Evolutionary conservation across 2,888 invertebrate species (phyloP).

Genomic region (Eubasilissa splendida): DNA sequence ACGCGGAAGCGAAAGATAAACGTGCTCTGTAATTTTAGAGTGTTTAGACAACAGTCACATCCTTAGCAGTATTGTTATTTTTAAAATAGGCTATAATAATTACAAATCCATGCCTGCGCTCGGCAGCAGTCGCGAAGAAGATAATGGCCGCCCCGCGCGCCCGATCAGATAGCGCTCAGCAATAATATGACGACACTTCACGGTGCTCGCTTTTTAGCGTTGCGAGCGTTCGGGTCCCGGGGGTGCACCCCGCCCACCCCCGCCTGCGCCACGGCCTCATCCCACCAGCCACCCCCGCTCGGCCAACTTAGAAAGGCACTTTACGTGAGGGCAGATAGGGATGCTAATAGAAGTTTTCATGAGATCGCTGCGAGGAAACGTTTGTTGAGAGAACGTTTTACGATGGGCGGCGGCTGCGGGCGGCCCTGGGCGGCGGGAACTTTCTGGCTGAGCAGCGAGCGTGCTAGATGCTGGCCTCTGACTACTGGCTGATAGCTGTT

Average conservation of each 20-base stretch:
- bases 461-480: slow-evolving; percentile 14
- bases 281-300: slow-evolving; percentile 29
- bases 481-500: no score
- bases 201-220: slow-evolving; percentile 58
- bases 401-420: slow-evolving; percentile 42
- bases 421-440: slow-evolving; percentile 19
- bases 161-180: slow-evolving; percentile 58
- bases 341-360: slow-evolving; percentile 58
- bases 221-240: slow-evolving; percentile 43
- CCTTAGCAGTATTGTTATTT: no score
- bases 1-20: no score
- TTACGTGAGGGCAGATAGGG: slow-evolving; percentile 57
- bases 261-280: no score
- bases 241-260: not conserved
- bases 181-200: slow-evolving; percentile 60
- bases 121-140: slow-evolving; percentile 47
- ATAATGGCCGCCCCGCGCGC: slow-evolving; percentile 43
- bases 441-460: slow-evolving; percentile 14
- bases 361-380: slow-evolving; percentile 57
- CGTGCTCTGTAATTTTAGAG: no score
- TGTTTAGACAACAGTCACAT: no score
- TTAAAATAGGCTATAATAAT: not conserved
- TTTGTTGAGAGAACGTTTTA: slow-evolving; percentile 58
- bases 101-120: slow-evolving; percentile 42
- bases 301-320: slow-evolving; percentile 50